Conservation (phyloP, 2,113 vertebrate species). For the Rhinopithecus roxellana region DNA sequence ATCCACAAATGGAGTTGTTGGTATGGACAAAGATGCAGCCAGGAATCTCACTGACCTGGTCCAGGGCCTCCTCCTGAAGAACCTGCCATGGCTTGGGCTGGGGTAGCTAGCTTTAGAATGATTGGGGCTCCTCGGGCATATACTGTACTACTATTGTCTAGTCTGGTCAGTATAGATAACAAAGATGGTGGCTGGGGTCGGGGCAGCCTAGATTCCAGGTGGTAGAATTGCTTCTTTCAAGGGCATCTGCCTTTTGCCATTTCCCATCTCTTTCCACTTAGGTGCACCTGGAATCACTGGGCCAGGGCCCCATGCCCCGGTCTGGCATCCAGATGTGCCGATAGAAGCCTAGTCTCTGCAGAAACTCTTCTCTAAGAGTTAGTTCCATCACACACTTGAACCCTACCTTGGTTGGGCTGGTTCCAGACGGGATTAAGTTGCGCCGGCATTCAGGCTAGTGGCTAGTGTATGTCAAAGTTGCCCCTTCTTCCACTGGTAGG, state of each 20-base stretch:
- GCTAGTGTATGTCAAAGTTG: constrained; percentile 88
- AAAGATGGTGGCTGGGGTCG: constrained; percentile 86
- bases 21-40: constrained; percentile 92
- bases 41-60: constrained; percentile 86
- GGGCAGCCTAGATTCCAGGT: constrained; percentile 87
- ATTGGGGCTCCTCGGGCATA: constrained; percentile 87
- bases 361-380: constrained; percentile 88
- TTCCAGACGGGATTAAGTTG: constrained; percentile 95
- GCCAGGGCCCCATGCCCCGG: constrained; percentile 84
- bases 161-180: constrained; percentile 88
- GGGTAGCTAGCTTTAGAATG: constrained; percentile 92
- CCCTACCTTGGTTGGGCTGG: constrained; percentile 88
- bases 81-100: constrained; percentile 91
- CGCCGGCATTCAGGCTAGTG: constrained; percentile 86
- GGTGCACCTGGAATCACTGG: constrained; percentile 88
- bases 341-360: constrained; percentile 89
- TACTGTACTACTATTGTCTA: constrained; percentile 93
- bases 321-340: constrained; percentile 91
- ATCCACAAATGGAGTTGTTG: constrained; percentile 93
- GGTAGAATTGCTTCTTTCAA: constrained; percentile 95
- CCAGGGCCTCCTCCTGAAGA: constrained; percentile 86
- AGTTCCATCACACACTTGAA: constrained; percentile 90
- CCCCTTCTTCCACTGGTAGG: constrained; percentile 89
- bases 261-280: constrained; percentile 88
- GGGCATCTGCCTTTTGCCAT: constrained; percentile 90